Evolutionary conservation across 2,797 vertebrate genomes (phyloP).

Genomic region (Propithecus deckenii): DNA sequence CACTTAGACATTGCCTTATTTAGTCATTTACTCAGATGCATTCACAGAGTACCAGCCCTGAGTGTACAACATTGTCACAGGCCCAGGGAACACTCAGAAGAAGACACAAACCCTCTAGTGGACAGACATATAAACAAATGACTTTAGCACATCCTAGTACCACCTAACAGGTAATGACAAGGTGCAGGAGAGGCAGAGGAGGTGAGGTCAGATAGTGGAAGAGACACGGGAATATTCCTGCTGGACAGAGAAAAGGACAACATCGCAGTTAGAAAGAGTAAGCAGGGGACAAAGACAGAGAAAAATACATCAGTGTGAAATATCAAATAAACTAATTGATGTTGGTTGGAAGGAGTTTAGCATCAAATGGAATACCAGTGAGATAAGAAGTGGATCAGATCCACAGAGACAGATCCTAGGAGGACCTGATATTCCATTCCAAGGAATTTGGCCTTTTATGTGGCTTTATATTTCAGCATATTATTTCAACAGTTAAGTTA

Average conservation of each 20-base stretch:
- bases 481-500: not conserved
- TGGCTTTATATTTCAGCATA: not conserved
- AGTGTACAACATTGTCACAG: not conserved
- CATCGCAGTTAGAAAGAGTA: not conserved
- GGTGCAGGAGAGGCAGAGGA: not conserved
- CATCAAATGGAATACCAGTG: not conserved
- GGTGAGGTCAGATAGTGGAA: not conserved
- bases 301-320: not conserved
- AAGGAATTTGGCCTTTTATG: not conserved
- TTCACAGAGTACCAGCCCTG: not conserved
- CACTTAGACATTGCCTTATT: not conserved
- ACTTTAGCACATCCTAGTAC: not conserved
- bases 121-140: not conserved
- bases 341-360: not conserved
- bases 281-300: not conserved
- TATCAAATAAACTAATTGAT: not conserved
- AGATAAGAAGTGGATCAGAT: not conserved
- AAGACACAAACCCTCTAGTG: not conserved
- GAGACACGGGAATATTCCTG: not conserved
- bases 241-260: not conserved
- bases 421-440: not conserved
- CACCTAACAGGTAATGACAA: not conserved
- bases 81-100: not conserved
- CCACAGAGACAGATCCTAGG: not conserved
- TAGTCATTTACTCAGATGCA: not conserved